Evolutionary conservation across 2,113 vertebrate genomes (phyloP), one percentile per base, ranked within the genome.

Genomic region (Numenius arquata): DNA sequence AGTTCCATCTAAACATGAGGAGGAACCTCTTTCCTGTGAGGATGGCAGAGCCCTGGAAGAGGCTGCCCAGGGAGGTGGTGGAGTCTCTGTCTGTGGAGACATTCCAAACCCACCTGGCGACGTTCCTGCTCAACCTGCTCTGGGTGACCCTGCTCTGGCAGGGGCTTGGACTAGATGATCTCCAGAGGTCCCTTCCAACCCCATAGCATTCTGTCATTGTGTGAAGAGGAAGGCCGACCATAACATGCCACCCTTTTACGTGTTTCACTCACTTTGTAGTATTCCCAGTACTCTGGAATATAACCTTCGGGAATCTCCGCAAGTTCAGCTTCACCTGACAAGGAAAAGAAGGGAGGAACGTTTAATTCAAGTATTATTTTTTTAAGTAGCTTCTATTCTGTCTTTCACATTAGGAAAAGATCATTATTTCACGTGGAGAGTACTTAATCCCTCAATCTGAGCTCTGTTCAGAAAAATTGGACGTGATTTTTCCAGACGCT

Each of bases 201-300:
- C 52, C 29, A 30, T 5, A 30, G 53, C 53, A 55, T 18, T 16
- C 53, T 30, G 16, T 30, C 16, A 55, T 18, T 18, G 16, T 55
- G 53, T 55, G 53, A 55, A 55, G 45, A 84, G 40, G 68, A 90
- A 78, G 23, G 53, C 12, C 36, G 14, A 19, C 66, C 29, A 12
- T 32, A 48, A 55, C 38, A 59, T 3, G 11, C 48, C 17, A 18
- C 13, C 47, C 41, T 72, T 61, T 53, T 8, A 26, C 36, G 59
- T 1, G 3, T 36, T 48, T 23, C 58, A 97, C 97, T 71, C 92
- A 99, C 99, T 98, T 98, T 99, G 94, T 98, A 98, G 94, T 99
- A 99, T 70, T 99, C 99, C 99, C 99, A 99, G 89, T 99, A 88
- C 12, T 99, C 99, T 22, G 99, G 99, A 85, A 98, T 36, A 53